A percentile compares a stretch with the other conserved stretches of the same genome.
Evolutionary conservation across 2,888 invertebrate species (phyloP).

Genomic region (Hirtodrosophila alboralis): DNA sequence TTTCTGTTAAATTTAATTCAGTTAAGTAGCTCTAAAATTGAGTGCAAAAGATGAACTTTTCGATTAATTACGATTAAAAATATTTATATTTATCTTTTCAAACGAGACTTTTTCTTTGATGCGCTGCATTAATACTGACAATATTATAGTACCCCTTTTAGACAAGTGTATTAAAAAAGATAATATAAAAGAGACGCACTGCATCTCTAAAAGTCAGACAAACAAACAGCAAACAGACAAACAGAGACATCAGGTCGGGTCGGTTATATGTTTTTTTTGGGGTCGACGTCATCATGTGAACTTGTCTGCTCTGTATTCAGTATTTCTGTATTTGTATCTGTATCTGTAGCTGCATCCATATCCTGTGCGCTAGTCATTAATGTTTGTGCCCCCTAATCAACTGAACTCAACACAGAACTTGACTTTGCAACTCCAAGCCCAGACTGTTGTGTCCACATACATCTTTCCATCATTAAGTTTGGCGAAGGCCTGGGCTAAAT

Average conservation of each 20-base stretch:
- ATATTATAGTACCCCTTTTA: too few relatives aligned
- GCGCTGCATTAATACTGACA: too few relatives aligned
- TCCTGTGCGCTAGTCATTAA: slow-evolving; percentile 73
- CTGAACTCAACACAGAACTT: slow-evolving; percentile 18
- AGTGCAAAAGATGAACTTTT: too few relatives aligned
- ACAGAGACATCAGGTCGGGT: slow-evolving; percentile 72
- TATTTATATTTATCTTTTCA: too few relatives aligned
- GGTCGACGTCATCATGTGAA: slow-evolving; percentile 68
- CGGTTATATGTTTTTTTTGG: too few relatives aligned
- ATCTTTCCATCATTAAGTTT: slow-evolving; percentile 69
- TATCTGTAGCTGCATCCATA: slow-evolving; percentile 40
- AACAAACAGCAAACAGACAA: slow-evolving; percentile 55
- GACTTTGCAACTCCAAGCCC: slow-evolving; percentile 12
- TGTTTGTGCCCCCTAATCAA: slow-evolving; percentile 67
- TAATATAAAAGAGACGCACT: slow-evolving; percentile 32
- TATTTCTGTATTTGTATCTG: slow-evolving; percentile 3
- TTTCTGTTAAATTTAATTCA: too few relatives aligned
- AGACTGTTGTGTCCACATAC: slow-evolving; percentile 40
- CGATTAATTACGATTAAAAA: too few relatives aligned
- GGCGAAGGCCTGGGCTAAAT: slow-evolving; percentile 74
- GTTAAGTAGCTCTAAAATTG: too few relatives aligned
- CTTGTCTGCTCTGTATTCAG: slow-evolving; percentile 44
- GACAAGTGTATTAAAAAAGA: too few relatives aligned
- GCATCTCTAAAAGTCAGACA: slow-evolving; percentile 61
- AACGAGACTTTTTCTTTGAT: too few relatives aligned